Evolutionary conservation across 2,113 vertebrate genomes (phyloP).

Genomic region (Gila orcuttii): DNA sequence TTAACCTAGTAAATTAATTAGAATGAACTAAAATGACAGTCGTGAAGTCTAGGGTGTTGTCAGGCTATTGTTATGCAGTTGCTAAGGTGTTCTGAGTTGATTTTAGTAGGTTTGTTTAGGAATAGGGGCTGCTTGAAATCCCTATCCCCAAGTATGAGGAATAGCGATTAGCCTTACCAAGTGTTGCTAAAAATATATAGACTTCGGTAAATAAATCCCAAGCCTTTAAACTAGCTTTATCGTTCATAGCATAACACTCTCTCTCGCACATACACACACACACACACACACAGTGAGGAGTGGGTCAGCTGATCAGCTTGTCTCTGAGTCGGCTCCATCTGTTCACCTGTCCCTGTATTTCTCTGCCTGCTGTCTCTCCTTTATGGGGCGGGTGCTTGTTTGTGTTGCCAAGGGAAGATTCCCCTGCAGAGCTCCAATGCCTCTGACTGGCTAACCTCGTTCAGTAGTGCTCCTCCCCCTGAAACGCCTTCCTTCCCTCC

Average conservation of each 20-base stretch:
- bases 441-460: conserved; percentile 70
- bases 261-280: not conserved
- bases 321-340: conserved; percentile 72
- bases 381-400: conserved; percentile 62
- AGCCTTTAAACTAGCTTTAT: conserved; percentile 1
- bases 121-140: not conserved
- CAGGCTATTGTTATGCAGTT: not conserved
- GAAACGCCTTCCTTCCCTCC: conserved; percentile 54
- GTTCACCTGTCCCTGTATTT: conserved; percentile 72
- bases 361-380: conserved; percentile 58
- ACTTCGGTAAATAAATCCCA: not conserved
- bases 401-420: conserved; percentile 79
- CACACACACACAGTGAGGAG: conserved; percentile 45
- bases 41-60: not conserved
- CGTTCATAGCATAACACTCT: conserved; percentile 44
- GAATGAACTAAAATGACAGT: not conserved
- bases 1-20: not conserved
- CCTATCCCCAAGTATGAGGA: not conserved
- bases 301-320: conserved; percentile 68
- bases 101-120: not conserved
- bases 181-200: not conserved
- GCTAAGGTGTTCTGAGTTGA: not conserved
- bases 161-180: not conserved
- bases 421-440: conserved; percentile 69
- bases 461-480: conserved; percentile 64